Base-by-base conservation (phyloP, 2,113 vertebrate species). In the Notechis scutatus region DNA sequence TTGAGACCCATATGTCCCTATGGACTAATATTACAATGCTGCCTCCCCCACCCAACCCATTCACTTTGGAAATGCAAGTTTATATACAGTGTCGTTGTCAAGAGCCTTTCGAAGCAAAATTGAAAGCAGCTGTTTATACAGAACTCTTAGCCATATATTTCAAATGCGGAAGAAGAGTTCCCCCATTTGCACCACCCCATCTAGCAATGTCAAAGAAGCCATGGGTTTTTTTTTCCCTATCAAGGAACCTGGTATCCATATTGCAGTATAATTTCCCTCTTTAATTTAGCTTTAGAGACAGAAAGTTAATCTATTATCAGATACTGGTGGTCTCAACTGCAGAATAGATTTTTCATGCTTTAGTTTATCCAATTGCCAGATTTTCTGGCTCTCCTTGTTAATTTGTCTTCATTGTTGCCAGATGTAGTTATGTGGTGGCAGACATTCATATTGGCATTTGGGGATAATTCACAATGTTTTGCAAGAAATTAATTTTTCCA, bases 351-450 rank as follows among this genome's bases (percentile, higher is more conserved):
- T 97, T 94, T 42, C 93, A 91, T 97, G 97, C 96, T 96, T 95
- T 85, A 94, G 85, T 97, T 98, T 97, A 98, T 98, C 97, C 94
- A 97, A 94, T 94, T 96, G 97, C 97, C 97, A 98, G 96, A 97
- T 97, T 97, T 98, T 97, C 95, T 85, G 96, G 96, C 95, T 98
- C 96, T 96, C 94, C 92, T 0, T 97, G 95, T 97, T 98, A 98
- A 98, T 98, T 98, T 98, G 96, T 96, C 96, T 97, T 97, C 95
- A 98, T 98, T 97, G 96, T 95, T 98, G 96, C 97, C 98, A 98
- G 97, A 98, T 98, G 98, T 97, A 97, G 96, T 94, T 96, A 97
- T 97, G 97, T 96, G 96, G 94, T 97, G 95, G 97, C 97, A 98
- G 97, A 97, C 96, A 95, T 95, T 94, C 94, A 96, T 97, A 97